Percentiles rank a stretch among this genome's conserved stretches.
phyloP scores from a whole-genome alignment of 2,888 invertebrate species.

The Strigamia transsilvanica region DNA sequence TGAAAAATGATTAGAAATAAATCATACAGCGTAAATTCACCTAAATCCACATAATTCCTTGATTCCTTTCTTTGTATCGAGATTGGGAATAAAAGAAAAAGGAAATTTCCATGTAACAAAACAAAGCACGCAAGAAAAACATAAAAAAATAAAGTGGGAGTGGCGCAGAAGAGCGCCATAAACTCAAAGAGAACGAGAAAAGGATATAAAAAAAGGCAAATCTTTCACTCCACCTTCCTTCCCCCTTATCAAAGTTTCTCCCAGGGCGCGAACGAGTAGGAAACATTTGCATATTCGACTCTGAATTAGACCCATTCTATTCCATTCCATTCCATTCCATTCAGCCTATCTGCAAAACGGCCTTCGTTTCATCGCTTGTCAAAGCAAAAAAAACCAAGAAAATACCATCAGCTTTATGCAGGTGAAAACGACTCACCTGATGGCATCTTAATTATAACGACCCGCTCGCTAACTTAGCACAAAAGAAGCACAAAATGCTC shows the following conservation, averaged over 20 bases:
- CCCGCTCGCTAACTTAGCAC: background rate
- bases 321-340: background rate
- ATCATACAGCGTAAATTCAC: too few relatives aligned
- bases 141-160: background rate
- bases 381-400: background rate
- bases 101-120: too few relatives aligned
- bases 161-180: background rate
- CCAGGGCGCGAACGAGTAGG: slow-evolving; percentile 27
- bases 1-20: too few relatives aligned
- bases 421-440: slow-evolving; percentile 44
- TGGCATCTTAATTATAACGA: slow-evolving; percentile 44
- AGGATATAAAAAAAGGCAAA: background rate
- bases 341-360: slow-evolving; percentile 15
- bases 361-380: slow-evolving; percentile 35
- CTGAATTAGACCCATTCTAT: slow-evolving; percentile 38
- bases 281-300: slow-evolving; percentile 44
- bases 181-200: background rate
- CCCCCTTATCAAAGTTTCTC: slow-evolving; percentile 35
- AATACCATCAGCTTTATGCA: slow-evolving; percentile 25
- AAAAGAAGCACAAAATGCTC: background rate
- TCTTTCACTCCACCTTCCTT: slow-evolving; percentile 22
- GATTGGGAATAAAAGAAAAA: too few relatives aligned
- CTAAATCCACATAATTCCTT: too few relatives aligned
- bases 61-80: too few relatives aligned
- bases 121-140: background rate